These are phyloP conservation scores for Polyploca ridens DNA, from an alignment of 2,888 invertebrate genomes.

Conservation along the genomic window DNA sequence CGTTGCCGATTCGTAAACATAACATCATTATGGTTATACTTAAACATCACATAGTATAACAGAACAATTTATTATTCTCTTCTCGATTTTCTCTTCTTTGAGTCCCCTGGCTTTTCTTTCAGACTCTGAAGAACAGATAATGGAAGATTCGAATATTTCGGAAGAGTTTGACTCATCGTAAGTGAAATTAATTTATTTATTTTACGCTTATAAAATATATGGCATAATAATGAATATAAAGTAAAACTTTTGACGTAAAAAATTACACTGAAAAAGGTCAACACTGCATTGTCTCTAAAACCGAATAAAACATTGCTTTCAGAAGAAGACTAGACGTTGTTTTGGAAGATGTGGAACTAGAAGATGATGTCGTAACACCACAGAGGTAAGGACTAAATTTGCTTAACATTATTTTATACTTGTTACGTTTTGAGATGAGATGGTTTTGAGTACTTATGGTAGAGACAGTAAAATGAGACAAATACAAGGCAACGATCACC, in stretches of 20 bases:
- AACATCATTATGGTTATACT: too few relatives aligned
- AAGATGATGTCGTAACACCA: constrained; percentile 41
- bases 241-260: too few relatives aligned
- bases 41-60: too few relatives aligned
- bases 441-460: too few relatives aligned
- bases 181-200: constrained; percentile 35
- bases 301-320: neutral
- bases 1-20: too few relatives aligned
- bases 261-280: too few relatives aligned
- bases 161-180: constrained; percentile 56
- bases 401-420: constrained; percentile 7
- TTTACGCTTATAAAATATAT: too few relatives aligned
- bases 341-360: constrained; percentile 50
- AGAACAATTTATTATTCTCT: too few relatives aligned
- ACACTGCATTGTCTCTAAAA: too few relatives aligned
- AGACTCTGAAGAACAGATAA: constrained; percentile 48
- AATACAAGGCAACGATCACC: too few relatives aligned
- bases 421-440: neutral
- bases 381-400: constrained; percentile 40
- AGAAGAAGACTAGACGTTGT: constrained; percentile 54
- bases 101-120: constrained; percentile 24
- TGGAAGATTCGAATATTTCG: constrained; percentile 54
- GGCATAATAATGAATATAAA: too few relatives aligned
- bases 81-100: neutral
- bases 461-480: too few relatives aligned